Base-by-base conservation (phyloP, 2,797 vertebrate species). In the Podarcis lilfordi region DNA sequence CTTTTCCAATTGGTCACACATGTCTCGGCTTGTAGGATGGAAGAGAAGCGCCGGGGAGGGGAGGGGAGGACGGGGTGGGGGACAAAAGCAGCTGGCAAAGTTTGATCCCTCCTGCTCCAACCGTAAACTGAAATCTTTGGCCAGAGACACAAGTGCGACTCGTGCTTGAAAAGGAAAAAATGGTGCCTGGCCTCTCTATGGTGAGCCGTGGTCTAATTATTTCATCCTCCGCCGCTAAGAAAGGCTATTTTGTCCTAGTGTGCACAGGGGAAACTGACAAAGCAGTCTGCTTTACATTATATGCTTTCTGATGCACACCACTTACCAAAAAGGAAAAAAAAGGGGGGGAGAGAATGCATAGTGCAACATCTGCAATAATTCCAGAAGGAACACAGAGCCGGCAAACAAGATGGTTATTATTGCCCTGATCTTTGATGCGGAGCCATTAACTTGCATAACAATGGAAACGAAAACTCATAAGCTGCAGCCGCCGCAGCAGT, bases 401-500 rank as follows among this genome's bases (percentile, higher is more conserved):
- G 90, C 66, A 88, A 92, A 93, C 69, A 86, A 88, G 80, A 75
- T 29, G 55, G 78, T 66, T 92, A 59, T 84, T 92, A 83, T 29
- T 90, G 79, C 80, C 7, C 0, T 64, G 82, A 90, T 94, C 90
- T 88, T 80, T 0, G 6, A 86, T 10, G 43, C 77, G 75, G 37
- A 90, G 84, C 82, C 0, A 0, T 72, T 0, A 0, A 68, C 83
- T 88, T 78, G 79, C 79, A 94, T 81, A 93, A 94, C 90, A 94
- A 92, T 37, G 84, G 93, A 92, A 93, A 93, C 88, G 89, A 92
- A 94, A 92, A 88, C 89, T 88, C 3, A 0, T 86, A 91, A 92
- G 90, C 68, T 76, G 88, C 88, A 84, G 88, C 83, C 91, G 89
- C 59, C 76, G 86, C 86, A 85, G 89, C 85, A 89, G 89, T 85